Conservation (phyloP, 1,140 invertebrate genomes). For the Bombus pascuorum region DNA sequence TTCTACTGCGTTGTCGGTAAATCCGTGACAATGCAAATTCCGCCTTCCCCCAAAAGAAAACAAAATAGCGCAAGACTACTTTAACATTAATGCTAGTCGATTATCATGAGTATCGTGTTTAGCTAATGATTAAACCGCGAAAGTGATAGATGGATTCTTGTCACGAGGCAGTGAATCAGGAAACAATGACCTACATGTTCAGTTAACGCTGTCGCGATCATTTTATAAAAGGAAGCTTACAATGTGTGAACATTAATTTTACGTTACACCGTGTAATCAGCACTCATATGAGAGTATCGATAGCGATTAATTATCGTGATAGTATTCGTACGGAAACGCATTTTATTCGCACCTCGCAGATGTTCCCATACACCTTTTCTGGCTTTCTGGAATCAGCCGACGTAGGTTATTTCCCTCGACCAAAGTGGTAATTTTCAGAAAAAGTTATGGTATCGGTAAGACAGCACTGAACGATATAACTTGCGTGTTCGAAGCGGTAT, state of each 20-base stretch:
- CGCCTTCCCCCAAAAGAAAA: too few species aligned
- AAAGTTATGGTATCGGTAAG: neutral
- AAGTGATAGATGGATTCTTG: neutral
- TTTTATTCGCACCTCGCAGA: constrained; percentile 31
- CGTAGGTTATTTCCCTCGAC: constrained; percentile 11
- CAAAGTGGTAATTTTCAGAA: constrained; percentile 22
- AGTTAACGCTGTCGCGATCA: neutral
- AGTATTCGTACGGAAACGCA: constrained; percentile 16
- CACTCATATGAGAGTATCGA: constrained; percentile 32
- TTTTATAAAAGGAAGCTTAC: neutral
- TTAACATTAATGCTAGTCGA: too few species aligned
- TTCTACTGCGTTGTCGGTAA: neutral
- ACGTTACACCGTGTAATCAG: constrained; percentile 38
- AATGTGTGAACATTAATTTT: constrained; percentile 47
- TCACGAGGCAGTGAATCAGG: neutral
- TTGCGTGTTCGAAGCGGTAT: constrained; percentile 43
- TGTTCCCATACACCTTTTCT: constrained; percentile 24
- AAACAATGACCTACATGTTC: constrained; percentile 35
- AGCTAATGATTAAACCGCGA: neutral
- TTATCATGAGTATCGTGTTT: neutral
- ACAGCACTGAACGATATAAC: constrained; percentile 37
- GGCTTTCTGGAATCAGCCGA: neutral
- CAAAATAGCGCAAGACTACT: neutral
- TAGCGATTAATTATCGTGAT: constrained; percentile 50
- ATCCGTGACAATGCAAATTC: neutral